phyloP scores from a whole-genome alignment of 2,113 vertebrate species.

The Scomber colias region DNA sequence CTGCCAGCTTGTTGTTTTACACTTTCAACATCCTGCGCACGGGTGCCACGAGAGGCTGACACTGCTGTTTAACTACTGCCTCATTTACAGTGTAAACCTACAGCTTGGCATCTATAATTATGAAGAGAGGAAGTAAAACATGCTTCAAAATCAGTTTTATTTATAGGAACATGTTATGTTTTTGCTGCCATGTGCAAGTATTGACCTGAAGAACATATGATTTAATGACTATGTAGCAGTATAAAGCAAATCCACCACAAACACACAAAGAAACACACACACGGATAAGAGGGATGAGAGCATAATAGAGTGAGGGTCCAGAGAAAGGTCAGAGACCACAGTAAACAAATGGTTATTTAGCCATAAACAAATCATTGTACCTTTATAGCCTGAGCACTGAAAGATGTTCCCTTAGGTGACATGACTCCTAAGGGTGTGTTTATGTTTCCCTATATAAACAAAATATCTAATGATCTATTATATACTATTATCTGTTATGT shows the following conservation, averaged over 20 bases:
- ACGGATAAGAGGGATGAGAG: neutral
- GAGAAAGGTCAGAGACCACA: constrained; percentile 63
- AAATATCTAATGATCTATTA: constrained; percentile 18
- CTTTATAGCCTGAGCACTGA: constrained; percentile 33
- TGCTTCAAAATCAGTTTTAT: constrained; percentile 60
- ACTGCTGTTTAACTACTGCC: constrained; percentile 57
- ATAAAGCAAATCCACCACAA: neutral
- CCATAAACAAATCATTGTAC: constrained; percentile 68
- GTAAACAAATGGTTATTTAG: constrained; percentile 72
- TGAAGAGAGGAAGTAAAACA: constrained; percentile 73
- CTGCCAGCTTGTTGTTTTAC: constrained; percentile 76
- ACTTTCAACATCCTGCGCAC: constrained; percentile 70
- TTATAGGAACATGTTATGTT: neutral
- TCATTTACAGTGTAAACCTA: constrained; percentile 32
- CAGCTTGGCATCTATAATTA: constrained; percentile 32
- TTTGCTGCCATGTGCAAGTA: constrained; percentile 25
- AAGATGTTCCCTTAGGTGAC: constrained; percentile 63
- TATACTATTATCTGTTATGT: neutral
- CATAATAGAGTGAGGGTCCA: constrained; percentile 53
- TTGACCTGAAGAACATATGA: neutral
- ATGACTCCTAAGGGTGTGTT: constrained; percentile 25
- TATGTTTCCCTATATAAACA: constrained; percentile 39
- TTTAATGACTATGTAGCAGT: constrained; percentile 9
- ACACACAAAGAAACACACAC: constrained; percentile 11
- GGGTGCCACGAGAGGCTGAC: constrained; percentile 66